Evolutionary conservation across 2,888 invertebrate species (phyloP), one percentile per base, ranked within the genome.

Genomic region (Xanthostigma xanthostigma): DNA sequence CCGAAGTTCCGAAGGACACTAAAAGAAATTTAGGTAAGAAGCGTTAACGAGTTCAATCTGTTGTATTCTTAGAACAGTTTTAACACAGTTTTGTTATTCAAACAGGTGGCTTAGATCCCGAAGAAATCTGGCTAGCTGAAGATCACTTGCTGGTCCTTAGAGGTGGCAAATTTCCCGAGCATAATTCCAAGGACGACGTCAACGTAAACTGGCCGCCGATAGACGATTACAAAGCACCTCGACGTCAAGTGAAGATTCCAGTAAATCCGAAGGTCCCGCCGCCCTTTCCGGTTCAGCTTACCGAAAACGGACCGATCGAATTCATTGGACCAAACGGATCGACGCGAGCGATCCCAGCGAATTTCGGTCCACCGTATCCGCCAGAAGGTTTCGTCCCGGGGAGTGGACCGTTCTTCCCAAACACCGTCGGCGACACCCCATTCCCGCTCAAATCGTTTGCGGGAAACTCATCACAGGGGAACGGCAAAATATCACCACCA

Each of bases 231-330:
- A 75, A 81, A 65, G 88, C 89, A 54, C 88, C 89, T 33, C 74
- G 76, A 60, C 78, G 90, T 59, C 89, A 84, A 68, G 86, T 91
- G 62, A 88, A 87, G 68, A 76, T 91, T 60, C 89, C 90, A 41
- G 68, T 79, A 46, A 79, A 81, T 66, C 88, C 89, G 9, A 81
- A 81, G 67, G 79, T 90, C 59, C 89, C 91, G 68, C 91, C 91
- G 75, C 91, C 91, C 71, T 91, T 91, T 82, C 91, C 91, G 64
- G 83, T 91, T 69, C 89, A 86, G 71, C 81, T 91, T 67, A 76
- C 78, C 66, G 86, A 89, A 64, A 77, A 81, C 63, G 90, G 88
- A 62, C 90, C 90, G 64, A 76, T 90, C 69, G 81, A 87, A 73
- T 83, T 90, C 76, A 77, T 91, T 70, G 83, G 85, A 66, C 76